Conservation (phyloP, 2,113 vertebrate genomes). For the Mugil cephalus region DNA sequence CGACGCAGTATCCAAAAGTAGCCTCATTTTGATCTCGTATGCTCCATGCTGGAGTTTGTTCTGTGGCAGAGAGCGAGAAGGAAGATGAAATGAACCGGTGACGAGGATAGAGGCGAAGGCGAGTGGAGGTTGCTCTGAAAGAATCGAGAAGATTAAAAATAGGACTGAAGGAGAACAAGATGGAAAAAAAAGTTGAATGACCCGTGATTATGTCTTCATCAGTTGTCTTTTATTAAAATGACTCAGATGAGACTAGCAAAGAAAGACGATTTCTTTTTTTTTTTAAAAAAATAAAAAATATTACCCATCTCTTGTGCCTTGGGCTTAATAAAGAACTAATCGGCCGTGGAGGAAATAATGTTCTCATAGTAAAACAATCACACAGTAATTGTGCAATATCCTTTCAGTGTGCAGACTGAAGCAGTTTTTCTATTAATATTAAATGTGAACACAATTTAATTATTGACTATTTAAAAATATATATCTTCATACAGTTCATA, state of each 20-base stretch:
- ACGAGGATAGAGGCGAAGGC: background rate
- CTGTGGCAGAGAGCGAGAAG: background rate
- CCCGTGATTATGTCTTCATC: background rate
- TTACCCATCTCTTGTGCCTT: constrained; percentile 7
- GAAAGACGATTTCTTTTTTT: background rate
- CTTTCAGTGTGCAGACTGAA: background rate
- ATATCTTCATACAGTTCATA: too few species aligned
- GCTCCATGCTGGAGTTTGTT: background rate
- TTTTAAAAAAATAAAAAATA: too few species aligned
- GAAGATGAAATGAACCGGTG: background rate
- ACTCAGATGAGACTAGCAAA: background rate
- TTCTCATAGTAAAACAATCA: constrained; percentile 24
- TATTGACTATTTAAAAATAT: background rate
- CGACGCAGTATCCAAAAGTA: constrained; percentile 12
- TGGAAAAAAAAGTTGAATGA: background rate
- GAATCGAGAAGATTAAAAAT: background rate
- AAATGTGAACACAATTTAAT: background rate
- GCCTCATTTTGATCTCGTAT: constrained; percentile 8
- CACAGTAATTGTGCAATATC: constrained; percentile 4
- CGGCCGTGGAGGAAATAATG: constrained; percentile 19
- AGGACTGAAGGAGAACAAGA: background rate
- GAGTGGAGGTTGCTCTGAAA: background rate
- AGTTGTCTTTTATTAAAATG: background rate
- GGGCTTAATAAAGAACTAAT: constrained; percentile 32
- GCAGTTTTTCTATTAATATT: background rate